Base-by-base conservation (phyloP, 2,888 invertebrate genomes). In the Polietes domitor region DNA sequence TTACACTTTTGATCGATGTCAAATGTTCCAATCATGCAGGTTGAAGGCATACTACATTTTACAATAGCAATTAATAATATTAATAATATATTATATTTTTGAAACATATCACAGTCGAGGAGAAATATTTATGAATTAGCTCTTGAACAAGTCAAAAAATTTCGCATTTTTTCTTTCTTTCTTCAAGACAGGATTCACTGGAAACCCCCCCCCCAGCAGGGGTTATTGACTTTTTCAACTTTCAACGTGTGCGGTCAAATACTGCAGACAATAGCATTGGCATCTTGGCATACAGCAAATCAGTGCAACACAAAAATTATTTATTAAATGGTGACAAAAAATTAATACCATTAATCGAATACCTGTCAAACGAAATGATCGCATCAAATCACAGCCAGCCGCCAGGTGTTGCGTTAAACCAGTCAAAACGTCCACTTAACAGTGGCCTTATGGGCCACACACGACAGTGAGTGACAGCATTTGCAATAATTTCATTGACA, bases 401-500 rank as follows among this genome's bases (percentile, higher is more conserved):
- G 10, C 17, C 41, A 65, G 37, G 7, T n/a, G 32, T 17, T 61
- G 61, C n/a, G 12, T 15, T n/a, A 61, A 63, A 61, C 61, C 26
- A 1, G n/a, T 17, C 61, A 26, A 63, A 61, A 61, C 19, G 37
- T 50, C 50, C 1, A 55, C 6, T 24, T 7, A 17, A 55, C 55
- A 55, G 55, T 55, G 55, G 21, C 24, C 50, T 2, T 12, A 10
- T 4, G 47, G 47, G 47, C n/a, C 47, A 47, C 47, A 47, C 47
- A n/a, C 47, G n/a, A 47, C 47, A n/a, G n/a, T 12, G 47, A 32
- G 50, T 77, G 58, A 50, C 55, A 55, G 63, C 53, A 77, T 61
- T 77, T 74, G 53, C 21, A n/a, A 17, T 74, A 70, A 80, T 80
- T 77, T 63, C 37, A 80, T 80, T 24, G 63, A 55, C 43, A 71